Conservation (phyloP, 2,888 invertebrate genomes). For the Leucania comma region DNA sequence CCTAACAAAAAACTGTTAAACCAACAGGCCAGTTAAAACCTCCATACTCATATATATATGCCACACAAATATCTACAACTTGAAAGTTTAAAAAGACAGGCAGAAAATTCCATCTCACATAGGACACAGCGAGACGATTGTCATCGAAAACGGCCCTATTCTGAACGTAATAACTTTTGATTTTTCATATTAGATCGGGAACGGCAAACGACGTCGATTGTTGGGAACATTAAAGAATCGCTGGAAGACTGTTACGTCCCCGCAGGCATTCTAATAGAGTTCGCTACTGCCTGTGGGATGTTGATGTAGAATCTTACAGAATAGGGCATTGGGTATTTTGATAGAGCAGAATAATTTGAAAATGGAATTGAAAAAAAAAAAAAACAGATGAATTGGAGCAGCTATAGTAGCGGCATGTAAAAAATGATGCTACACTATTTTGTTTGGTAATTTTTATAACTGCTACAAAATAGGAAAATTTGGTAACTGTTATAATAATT, state of each 20-base stretch:
- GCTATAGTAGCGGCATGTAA: background rate
- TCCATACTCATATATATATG: no score
- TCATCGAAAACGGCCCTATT: conserved; percentile 60
- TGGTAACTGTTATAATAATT: background rate
- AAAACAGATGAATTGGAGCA: conserved; percentile 30
- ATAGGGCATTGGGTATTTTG: conserved; percentile 45
- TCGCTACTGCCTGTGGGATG: conserved; percentile 66
- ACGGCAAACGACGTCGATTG: conserved; percentile 74
- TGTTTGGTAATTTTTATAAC: conserved; percentile 8
- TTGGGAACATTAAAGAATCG: conserved; percentile 81
- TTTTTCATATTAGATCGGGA: conserved; percentile 77
- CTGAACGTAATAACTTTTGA: conserved; percentile 71
- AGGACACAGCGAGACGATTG: conserved; percentile 28
- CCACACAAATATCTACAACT: background rate
- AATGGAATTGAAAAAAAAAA: conserved; percentile 40
- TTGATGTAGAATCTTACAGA: conserved; percentile 61
- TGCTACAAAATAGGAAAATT: background rate
- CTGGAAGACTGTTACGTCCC: conserved; percentile 82
- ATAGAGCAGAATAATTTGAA: conserved; percentile 27
- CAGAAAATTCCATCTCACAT: conserved; percentile 22
- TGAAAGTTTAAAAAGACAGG: background rate
- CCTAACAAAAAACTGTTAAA: no score
- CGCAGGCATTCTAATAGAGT: conserved; percentile 85
- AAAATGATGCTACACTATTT: background rate
- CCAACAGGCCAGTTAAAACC: no score